Percentiles rank a stretch among this genome's conserved stretches.
phyloP scores from a whole-genome alignment of 1,140 invertebrate genomes.

The Maniola jurtina region DNA sequence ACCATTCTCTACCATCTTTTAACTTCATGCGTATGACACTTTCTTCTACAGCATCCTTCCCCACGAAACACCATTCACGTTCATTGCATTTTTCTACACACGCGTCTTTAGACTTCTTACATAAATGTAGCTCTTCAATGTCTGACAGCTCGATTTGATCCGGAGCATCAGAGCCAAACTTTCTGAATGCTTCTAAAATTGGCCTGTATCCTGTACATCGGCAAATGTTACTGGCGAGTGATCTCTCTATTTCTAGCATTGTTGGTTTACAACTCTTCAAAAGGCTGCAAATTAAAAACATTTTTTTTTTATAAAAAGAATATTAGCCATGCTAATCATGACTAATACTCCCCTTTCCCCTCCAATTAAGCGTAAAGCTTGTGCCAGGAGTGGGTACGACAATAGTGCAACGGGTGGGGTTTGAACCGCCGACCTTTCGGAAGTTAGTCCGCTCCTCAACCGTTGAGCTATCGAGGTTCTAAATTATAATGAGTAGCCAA shows the following conservation, averaged over 20 bases:
- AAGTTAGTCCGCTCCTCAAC: too few species aligned
- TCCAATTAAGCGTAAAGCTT: too few species aligned
- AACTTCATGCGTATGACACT: conserved; percentile 37
- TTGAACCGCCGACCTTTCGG: too few species aligned
- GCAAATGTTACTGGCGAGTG: conserved; percentile 83
- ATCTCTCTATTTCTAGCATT: conserved; percentile 1
- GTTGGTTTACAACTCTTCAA: neutral
- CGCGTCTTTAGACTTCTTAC: conserved; percentile 21
- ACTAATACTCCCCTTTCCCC: too few species aligned
- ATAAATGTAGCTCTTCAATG: conserved; percentile 46
- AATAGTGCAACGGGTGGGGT: too few species aligned
- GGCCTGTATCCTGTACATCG: conserved; percentile 89
- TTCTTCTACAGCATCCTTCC: conserved; percentile 18
- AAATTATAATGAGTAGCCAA: too few species aligned
- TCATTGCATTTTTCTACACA: conserved; percentile 24
- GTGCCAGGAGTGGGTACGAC: too few species aligned
- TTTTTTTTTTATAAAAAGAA: neutral
- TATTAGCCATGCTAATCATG: too few species aligned
- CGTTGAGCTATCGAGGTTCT: too few species aligned
- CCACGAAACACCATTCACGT: conserved; percentile 41
- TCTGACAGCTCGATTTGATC: conserved; percentile 21
- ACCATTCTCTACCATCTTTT: conserved; percentile 51
- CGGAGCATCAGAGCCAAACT: conserved; percentile 67
- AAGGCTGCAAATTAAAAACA: neutral
- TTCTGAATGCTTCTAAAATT: conserved; percentile 88